A percentile compares a stretch with the other conserved stretches of the same genome.
Evolutionary conservation across 2,888 invertebrate genomes (phyloP).

Genomic region (Ramazzottius varieornatus): DNA sequence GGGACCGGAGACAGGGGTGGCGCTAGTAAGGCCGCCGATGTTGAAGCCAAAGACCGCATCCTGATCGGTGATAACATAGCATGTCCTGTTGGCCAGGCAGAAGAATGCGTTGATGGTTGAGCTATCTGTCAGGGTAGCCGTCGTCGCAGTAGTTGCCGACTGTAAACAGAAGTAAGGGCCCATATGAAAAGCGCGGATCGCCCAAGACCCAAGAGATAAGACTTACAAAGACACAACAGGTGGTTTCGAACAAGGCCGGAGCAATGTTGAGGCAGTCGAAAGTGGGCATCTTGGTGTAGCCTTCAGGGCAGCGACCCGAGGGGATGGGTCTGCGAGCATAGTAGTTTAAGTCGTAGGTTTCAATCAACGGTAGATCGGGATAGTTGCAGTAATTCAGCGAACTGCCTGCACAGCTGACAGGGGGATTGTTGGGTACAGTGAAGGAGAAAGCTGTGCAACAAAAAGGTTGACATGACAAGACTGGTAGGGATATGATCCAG

Average conservation of each 20-base stretch:
- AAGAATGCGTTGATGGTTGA: neutral
- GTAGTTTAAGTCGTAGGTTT: conserved; percentile 2
- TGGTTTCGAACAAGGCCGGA: conserved; percentile 3
- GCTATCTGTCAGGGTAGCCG: neutral
- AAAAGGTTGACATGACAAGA: too few relatives aligned
- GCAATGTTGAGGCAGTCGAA: conserved; percentile 4
- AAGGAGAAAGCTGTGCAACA: too few relatives aligned
- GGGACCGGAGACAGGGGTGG: neutral
- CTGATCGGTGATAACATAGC: neutral
- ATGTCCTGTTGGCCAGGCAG: neutral
- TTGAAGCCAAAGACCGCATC: too few relatives aligned
- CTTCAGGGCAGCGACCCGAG: conserved; percentile 2
- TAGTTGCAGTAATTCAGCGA: neutral
- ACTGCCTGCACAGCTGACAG: neutral
- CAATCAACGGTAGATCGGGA: neutral
- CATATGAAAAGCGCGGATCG: too few relatives aligned
- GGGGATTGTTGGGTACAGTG: neutral
- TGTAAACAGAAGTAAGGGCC: too few relatives aligned
- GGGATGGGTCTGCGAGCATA: neutral
- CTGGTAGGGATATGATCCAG: too few relatives aligned
- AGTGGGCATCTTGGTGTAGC: conserved; percentile 1
- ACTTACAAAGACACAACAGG: neutral
- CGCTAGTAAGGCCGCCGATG: neutral
- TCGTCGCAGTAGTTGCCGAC: neutral
- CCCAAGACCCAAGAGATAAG: too few relatives aligned